A percentile compares a stretch with the other conserved stretches of the same genome.
phyloP scores from a whole-genome alignment of 2,113 vertebrate genomes.

The Melierax canorus region DNA sequence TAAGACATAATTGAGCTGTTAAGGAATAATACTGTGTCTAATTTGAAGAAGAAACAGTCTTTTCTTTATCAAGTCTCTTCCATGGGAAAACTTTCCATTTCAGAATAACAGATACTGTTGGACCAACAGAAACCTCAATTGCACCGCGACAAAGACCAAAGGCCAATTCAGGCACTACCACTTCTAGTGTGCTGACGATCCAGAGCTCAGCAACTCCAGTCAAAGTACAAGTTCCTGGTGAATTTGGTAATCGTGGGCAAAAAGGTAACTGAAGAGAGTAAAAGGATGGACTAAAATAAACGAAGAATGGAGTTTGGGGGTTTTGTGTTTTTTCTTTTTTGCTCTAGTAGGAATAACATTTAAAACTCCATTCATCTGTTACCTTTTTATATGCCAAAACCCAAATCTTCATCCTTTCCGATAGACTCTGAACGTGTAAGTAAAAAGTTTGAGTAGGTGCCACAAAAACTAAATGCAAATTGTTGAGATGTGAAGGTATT shows the following conservation, averaged over 20 bases:
- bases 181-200: conserved; percentile 81
- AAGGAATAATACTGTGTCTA: background rate
- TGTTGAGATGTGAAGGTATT: background rate
- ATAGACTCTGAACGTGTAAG: background rate
- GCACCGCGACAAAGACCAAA: conserved; percentile 95
- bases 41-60: background rate
- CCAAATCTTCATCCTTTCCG: rapidly evolving
- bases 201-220: conserved; percentile 87
- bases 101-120: conserved; percentile 92
- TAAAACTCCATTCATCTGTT: background rate
- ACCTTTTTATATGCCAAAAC: background rate
- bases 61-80: background rate
- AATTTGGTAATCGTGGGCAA: conserved; percentile 77
- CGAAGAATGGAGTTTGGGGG: background rate
- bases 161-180: conserved; percentile 74
- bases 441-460: background rate
- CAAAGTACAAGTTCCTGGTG: conserved; percentile 82
- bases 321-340: background rate
- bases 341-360: background rate
- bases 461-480: background rate
- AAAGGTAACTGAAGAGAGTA: conserved; percentile 76
- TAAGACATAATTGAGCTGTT: background rate
- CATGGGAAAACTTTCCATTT: background rate
- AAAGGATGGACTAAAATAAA: background rate
- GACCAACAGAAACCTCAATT: conserved; percentile 98